A percentile compares a stretch with the other conserved stretches of the same genome.
Conservation (phyloP, 2,888 invertebrate genomes). For the Alloscopus bannaensis region DNA sequence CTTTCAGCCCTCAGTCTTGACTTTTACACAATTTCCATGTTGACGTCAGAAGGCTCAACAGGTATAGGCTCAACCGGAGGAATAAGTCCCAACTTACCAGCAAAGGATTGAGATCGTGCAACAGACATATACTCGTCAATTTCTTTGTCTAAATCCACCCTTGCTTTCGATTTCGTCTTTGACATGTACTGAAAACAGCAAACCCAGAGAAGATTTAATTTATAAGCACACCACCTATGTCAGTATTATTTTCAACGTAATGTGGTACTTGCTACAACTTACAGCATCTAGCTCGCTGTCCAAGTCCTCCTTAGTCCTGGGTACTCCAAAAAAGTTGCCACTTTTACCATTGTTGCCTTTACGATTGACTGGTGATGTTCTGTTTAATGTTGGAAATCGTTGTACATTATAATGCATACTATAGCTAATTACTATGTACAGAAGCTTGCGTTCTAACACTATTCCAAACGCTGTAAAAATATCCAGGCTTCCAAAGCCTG, state of each 20-base stretch:
- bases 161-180: constrained; percentile 48
- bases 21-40: not conserved
- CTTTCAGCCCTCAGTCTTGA: too few relatives aligned
- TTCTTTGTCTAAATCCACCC: constrained; percentile 66
- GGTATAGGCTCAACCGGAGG: not conserved
- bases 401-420: not conserved
- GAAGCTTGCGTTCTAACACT: not conserved
- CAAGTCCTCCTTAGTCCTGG: constrained; percentile 57
- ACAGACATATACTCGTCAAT: constrained; percentile 67
- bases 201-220: not conserved
- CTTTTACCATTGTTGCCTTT: not conserved
- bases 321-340: constrained; percentile 38
- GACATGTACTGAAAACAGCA: constrained; percentile 67
- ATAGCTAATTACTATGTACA: not conserved
- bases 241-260: constrained; percentile 12
- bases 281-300: constrained; percentile 67
- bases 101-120: constrained; percentile 50
- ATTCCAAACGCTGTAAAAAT: not conserved
- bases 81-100: constrained; percentile 10
- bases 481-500: not conserved
- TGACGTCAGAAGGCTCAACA: not conserved
- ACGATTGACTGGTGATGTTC: not conserved
- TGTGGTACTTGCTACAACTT: too few relatives aligned
- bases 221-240: too few relatives aligned
- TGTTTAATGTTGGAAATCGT: not conserved